phyloP scores from a whole-genome alignment of 2,888 invertebrate species.

The Cheilosia vulpina region DNA sequence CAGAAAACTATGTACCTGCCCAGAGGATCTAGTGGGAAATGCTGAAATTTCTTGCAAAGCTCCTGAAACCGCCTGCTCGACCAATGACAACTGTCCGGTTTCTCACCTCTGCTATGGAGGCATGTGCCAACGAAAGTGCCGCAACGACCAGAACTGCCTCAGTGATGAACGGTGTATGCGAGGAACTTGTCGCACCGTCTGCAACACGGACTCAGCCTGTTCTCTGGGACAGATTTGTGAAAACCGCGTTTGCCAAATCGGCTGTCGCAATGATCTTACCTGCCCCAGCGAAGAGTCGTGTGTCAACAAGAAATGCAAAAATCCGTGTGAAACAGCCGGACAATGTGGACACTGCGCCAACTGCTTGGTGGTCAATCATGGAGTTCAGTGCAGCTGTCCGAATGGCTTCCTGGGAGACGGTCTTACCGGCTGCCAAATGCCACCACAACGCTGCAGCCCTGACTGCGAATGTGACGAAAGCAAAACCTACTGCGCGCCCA shows the following conservation, averaged over 20 bases:
- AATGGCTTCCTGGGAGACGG: constrained; percentile 92
- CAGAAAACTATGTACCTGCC: constrained; percentile 90
- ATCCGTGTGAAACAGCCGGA: constrained; percentile 89
- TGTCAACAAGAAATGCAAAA: constrained; percentile 91
- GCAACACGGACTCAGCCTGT: constrained; percentile 93
- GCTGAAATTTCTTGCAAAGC: constrained; percentile 89
- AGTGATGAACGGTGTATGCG: constrained; percentile 93
- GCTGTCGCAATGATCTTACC: constrained; percentile 92
- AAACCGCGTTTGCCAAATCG: constrained; percentile 92
- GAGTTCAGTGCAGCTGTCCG: constrained; percentile 93
- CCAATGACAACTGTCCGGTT: constrained; percentile 88
- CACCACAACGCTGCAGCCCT: constrained; percentile 89
- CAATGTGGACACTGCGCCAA: constrained; percentile 93
- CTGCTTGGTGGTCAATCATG: constrained; percentile 92
- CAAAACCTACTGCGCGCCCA: constrained; percentile 89
- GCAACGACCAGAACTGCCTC: constrained; percentile 92
- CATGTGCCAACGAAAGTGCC: constrained; percentile 90
- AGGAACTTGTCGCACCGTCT: constrained; percentile 92
- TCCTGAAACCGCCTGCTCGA: constrained; percentile 87
- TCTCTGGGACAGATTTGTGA: constrained; percentile 93
- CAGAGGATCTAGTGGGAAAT: constrained; percentile 89
- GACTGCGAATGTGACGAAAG: constrained; percentile 92
- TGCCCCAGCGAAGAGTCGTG: constrained; percentile 91
- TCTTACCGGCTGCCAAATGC: constrained; percentile 89
- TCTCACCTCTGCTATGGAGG: constrained; percentile 91